Conservation (phyloP, 92 coral and sea anemone genomes). For the Porites rus region DNA sequence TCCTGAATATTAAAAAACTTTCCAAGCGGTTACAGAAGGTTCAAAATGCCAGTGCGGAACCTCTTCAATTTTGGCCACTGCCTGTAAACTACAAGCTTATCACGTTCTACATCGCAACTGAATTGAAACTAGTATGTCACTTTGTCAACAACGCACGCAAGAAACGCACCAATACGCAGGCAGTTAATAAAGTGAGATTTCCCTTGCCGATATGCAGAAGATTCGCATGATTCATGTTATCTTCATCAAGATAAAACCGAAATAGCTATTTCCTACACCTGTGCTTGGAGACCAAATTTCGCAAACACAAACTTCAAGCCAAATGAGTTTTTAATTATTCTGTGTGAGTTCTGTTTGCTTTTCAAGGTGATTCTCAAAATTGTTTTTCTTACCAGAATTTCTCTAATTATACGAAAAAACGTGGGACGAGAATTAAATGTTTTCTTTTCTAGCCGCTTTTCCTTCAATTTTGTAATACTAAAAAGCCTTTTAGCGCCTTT, state of each 20-base stretch:
- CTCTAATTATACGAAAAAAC: not conserved
- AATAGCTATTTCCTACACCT: slow-evolving; percentile 49
- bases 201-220: slow-evolving; percentile 26
- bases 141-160: slow-evolving; percentile 36
- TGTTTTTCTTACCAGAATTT: not conserved
- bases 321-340: slow-evolving; percentile 57
- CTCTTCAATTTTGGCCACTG: slow-evolving; percentile 19
- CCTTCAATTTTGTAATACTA: slow-evolving; percentile 1
- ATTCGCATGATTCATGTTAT: slow-evolving; percentile 37
- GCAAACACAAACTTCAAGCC: slow-evolving; percentile 48
- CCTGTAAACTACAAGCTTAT: slow-evolving; percentile 32
- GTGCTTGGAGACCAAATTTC: slow-evolving; percentile 37
- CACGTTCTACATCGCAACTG: slow-evolving; percentile 6
- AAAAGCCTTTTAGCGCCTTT: slow-evolving; percentile 40
- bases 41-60: slow-evolving; percentile 29
- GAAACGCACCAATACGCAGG: slow-evolving; percentile 41
- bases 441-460: not conserved
- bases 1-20: slow-evolving; percentile 25
- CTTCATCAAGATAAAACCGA: slow-evolving; percentile 51
- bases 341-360: slow-evolving; percentile 37
- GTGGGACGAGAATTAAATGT: no score
- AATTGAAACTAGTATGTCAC: slow-evolving; percentile 20
- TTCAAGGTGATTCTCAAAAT: slow-evolving; percentile 3
- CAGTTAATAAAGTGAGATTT: slow-evolving; percentile 37
- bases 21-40: slow-evolving; percentile 38